Evolutionary conservation across 2,888 invertebrate genomes (phyloP), one percentile per base, ranked within the genome.

Genomic region (Lacanobia wlatinum): DNA sequence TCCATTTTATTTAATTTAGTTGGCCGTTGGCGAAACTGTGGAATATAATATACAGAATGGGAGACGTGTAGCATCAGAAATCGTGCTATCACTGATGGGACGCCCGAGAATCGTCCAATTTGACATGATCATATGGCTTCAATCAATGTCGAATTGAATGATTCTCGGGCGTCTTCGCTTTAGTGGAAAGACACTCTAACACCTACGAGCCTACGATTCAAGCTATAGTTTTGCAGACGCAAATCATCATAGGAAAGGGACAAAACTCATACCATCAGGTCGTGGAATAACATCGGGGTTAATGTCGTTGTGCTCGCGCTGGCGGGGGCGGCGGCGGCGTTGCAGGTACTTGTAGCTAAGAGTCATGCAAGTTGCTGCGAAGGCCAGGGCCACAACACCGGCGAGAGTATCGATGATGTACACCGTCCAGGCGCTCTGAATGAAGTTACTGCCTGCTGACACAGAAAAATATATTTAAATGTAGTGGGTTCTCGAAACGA

Each of bases 391-490:
- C 0, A 89, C 53, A 0, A 66, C 63, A 0, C 86, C 89, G 0
- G 84, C 88, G 0, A 78, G 60, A 4, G 81, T 87, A 64, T 92
- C 89, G 5, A 91, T 55, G 5, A 91, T 55, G 87, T 90, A 92
- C 0, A 76, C 83, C 21, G 84, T 78, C 92, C 90, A 91, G 0
- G 84, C 43, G 5, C 3, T 8, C 21, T 43, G 28, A 0, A 52
- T 28, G 10, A 34, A 8, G 40, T 73, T 43, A 16, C 1, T 43
- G 0, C 2, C 46, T 2, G 56, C 56, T 58, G n/a, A 58, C 38
- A 58, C 10, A 38, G 28, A 52, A 12, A 55, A 8, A 7, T 8
- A 34, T 7, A 16, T 16, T n/a, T n/a, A n/a, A n/a, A 21, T 50
- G 50, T n/a, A n/a, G 50, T 50, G n/a, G 48, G 14, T n/a, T 9